phyloP scores from a whole-genome alignment of 2,113 vertebrate species.

The Bombycilla garrulus region DNA sequence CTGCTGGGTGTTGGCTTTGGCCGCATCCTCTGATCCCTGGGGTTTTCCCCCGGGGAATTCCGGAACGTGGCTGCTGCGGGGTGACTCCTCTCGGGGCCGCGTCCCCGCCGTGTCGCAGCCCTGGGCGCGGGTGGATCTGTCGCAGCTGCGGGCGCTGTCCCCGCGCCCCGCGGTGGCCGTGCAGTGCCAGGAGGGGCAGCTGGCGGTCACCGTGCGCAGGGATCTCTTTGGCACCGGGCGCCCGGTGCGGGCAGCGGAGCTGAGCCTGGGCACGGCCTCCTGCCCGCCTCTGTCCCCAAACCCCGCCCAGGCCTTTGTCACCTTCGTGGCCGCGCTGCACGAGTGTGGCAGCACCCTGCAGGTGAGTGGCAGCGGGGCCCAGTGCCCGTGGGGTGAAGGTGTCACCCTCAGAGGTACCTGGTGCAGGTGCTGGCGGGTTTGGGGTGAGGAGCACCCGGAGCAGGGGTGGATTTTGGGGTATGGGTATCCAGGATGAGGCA shows the following conservation, averaged over 20 bases:
- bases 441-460: neutral
- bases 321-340: neutral
- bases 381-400: neutral
- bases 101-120: neutral
- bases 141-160: neutral
- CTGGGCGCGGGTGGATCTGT: neutral
- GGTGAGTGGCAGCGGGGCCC: neutral
- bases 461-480: neutral
- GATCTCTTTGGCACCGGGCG: neutral
- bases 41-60: neutral
- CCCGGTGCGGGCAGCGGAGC: neutral
- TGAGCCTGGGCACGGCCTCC: neutral
- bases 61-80: neutral
- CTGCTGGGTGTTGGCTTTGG: neutral
- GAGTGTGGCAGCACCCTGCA: neutral
- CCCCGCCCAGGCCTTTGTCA: neutral
- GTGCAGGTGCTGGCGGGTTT: fast-evolving
- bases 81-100: neutral
- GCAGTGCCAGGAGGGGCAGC: neutral
- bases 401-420: too few relatives aligned
- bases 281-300: neutral
- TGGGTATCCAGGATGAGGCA: fast-evolving
- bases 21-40: neutral
- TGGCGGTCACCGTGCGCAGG: neutral
- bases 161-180: neutral